phyloP scores from a whole-genome alignment of 1,140 invertebrate species.

The Lutraria rhynchaena region DNA sequence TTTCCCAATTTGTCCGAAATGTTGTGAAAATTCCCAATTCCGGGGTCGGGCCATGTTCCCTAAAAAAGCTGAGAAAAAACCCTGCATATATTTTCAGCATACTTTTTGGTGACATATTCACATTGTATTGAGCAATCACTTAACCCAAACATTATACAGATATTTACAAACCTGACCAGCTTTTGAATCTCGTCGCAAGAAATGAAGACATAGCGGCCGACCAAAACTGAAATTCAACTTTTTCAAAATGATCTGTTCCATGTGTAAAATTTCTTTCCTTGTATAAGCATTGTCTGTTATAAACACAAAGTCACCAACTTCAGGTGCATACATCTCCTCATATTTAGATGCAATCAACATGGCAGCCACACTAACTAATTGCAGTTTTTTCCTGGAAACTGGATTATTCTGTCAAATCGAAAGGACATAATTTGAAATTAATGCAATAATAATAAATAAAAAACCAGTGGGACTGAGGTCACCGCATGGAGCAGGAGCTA shows the following conservation, averaged over 20 bases:
- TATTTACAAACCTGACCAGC: conserved; percentile 85
- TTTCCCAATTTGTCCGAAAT: too few species aligned
- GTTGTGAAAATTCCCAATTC: too few species aligned
- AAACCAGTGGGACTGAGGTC: too few species aligned
- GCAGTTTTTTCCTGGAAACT: conserved; percentile 88
- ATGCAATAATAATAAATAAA: too few species aligned
- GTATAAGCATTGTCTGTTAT: conserved; percentile 95
- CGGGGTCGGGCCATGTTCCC: too few species aligned
- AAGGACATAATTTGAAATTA: too few species aligned
- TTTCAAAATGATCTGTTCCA: conserved; percentile 90
- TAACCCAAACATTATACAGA: too few species aligned
- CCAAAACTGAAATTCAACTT: conserved; percentile 91
- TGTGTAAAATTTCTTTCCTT: conserved; percentile 90
- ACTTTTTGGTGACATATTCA: too few species aligned
- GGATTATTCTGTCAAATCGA: conserved; percentile 78
- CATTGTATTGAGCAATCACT: too few species aligned
- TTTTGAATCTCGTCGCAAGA: conserved; percentile 92
- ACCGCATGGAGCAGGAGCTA: too few species aligned
- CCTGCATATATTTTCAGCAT: too few species aligned
- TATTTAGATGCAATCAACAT: conserved; percentile 97
- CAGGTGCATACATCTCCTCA: conserved; percentile 96
- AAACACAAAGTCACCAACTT: conserved; percentile 94
- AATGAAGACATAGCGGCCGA: conserved; percentile 93
- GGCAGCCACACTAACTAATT: conserved; percentile 94
- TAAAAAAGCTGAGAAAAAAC: too few species aligned